phyloP scores from a whole-genome alignment of 30 jellyfish, hydroid and myxozoan genomes.

The Turritopsis rubra region DNA sequence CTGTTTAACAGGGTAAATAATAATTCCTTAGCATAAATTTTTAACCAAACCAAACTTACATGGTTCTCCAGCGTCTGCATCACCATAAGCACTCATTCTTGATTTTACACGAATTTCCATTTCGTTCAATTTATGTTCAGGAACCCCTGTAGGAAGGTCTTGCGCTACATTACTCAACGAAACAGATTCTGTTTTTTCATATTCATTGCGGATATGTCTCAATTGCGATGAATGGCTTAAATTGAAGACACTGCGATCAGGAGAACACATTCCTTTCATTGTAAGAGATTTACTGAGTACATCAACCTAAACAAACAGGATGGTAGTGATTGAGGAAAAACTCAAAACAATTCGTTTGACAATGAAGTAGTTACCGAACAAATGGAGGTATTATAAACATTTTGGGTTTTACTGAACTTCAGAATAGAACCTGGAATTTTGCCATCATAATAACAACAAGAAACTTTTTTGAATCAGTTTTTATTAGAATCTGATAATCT shows the following conservation, averaged over 20 bases:
- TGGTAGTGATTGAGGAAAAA: neutral
- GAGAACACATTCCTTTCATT: neutral
- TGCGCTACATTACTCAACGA: neutral
- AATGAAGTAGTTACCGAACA: no score
- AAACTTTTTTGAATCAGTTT: no score
- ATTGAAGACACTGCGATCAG: neutral
- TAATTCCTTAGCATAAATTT: neutral
- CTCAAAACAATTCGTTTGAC: no score
- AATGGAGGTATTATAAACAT: no score
- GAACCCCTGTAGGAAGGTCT: neutral
- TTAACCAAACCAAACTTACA: neutral
- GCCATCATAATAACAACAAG: no score
- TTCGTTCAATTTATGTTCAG: neutral
- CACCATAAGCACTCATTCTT: neutral
- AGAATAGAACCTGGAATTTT: no score
- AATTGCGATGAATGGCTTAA: constrained; percentile 2
- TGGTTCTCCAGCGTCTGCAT: neutral
- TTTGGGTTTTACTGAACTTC: no score
- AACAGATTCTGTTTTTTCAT: neutral
- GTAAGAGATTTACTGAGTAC: constrained; percentile 7
- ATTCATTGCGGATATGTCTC: constrained; percentile 15
- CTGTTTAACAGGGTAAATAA: no score
- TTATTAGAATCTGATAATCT: no score
- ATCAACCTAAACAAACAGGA: neutral
- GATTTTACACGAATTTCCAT: constrained; percentile 3